Base-by-base conservation (phyloP, 2,888 invertebrate species). In the Brenthis hecate region DNA sequence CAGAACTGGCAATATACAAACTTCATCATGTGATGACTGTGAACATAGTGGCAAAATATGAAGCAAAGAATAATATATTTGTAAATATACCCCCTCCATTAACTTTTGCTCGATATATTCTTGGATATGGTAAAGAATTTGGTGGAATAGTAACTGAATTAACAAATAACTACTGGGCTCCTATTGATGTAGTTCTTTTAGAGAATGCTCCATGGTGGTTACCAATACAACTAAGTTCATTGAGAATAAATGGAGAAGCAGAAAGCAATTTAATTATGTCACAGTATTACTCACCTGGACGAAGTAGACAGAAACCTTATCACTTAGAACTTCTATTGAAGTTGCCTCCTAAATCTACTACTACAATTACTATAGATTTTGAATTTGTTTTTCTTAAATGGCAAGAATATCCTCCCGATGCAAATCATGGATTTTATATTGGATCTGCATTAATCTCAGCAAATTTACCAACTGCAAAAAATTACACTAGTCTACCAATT, bases 401-500 rank as follows among this genome's bases (percentile, higher is more conserved):
- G 98, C 97, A 98, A 80, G 99, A 99, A 86, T 99, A 99, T 90
- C 99, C 99, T 14, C 99, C 99, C 0, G 99, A 99, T 94, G 99
- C 99, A 0, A 99, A 99, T 93, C 99, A 99, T 89, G 99, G 99
- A 0, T 99, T 99, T 88, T 98, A 99, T 83, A 95, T 99, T 80
- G 97, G 98, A 6, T 96, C 99, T 47, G 97, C 98, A 19, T 94
- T 98, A 58, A 94, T 99, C 69, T 95, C 96, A 48, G 95, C 96
- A 3, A 92, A 95, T 73, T 87, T 99, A 74, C 97, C 98, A 0
- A 93, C 95, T 64, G 96, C 96, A 8, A 94, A 95, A 74, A 96
- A 98, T 86, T 97, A 96, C 82, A 96, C 97, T 0, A 95, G 96
- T 23, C 83, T 97, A 57, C 96, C 97, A 5, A 89, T 95, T 68